These are phyloP conservation scores for Pseudochirops corinnae DNA, from an alignment of 2,797 vertebrate species.

Conservation along the genomic window DNA sequence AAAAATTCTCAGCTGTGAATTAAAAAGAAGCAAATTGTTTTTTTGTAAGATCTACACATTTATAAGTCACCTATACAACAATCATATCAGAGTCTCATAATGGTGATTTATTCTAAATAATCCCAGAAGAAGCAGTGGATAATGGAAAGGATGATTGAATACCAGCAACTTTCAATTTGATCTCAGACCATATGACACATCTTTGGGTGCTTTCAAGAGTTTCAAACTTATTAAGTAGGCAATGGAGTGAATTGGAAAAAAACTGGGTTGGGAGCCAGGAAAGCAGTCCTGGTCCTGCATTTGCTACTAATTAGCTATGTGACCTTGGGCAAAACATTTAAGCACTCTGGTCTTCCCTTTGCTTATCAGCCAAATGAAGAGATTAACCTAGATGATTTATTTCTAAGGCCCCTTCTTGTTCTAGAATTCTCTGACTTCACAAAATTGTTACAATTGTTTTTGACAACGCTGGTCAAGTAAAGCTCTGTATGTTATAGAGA, in stretches of 20 bases:
- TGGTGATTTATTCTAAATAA: slow-evolving; percentile 52
- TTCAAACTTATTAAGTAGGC: not conserved
- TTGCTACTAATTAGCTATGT: not conserved
- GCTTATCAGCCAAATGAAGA: not conserved
- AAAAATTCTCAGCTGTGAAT: slow-evolving; percentile 45
- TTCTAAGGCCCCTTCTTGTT: not conserved
- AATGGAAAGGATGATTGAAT: slow-evolving; percentile 51
- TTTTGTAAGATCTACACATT: slow-evolving; percentile 61
- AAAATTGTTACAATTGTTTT: not conserved
- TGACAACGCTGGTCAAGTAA: not conserved
- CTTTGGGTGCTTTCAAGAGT: slow-evolving; percentile 47
- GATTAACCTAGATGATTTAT: not conserved
- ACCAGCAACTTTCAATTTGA: slow-evolving; percentile 13
- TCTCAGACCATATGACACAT: slow-evolving; percentile 1
- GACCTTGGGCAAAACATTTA: not conserved
- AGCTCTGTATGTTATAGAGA: not conserved
- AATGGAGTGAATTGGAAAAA: not conserved
- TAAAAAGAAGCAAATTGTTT: slow-evolving; percentile 64
- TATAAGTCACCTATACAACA: slow-evolving; percentile 69
- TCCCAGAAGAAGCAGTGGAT: slow-evolving; percentile 47
- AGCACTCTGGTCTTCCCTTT: not conserved
- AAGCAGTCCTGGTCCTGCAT: not conserved
- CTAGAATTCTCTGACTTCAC: not conserved
- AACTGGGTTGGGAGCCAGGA: not conserved
- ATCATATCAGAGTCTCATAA: slow-evolving; percentile 57